These are phyloP conservation scores for Bubo blakistoni DNA, from an alignment of 2,113 vertebrate genomes.

Conservation along the genomic window DNA sequence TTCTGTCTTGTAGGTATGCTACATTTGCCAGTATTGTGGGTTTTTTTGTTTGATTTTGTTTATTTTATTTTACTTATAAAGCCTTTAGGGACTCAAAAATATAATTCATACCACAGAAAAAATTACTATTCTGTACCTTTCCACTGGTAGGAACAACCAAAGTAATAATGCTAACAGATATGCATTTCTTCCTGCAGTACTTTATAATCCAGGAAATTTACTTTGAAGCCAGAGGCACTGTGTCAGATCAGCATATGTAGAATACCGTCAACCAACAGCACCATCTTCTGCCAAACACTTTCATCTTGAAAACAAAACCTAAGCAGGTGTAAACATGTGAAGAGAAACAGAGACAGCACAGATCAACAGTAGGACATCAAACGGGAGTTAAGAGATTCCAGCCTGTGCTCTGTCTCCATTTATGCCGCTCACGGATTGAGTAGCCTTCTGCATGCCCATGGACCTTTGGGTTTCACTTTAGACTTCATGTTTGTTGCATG, in stretches of 20 bases:
- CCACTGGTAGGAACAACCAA: not conserved
- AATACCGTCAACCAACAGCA: not conserved
- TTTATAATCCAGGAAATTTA: not conserved
- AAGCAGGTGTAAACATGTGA: not conserved
- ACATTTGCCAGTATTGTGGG: not conserved
- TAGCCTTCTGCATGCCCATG: not conserved
- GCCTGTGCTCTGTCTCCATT: not conserved
- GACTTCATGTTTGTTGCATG: not conserved
- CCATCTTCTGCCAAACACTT: not conserved
- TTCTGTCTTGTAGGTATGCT: not conserved
- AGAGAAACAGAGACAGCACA: not conserved
- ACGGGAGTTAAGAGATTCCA: fast-evolving
- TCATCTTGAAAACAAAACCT: not conserved
- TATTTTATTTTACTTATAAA: not conserved
- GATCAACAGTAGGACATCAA: not conserved
- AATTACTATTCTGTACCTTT: not conserved
- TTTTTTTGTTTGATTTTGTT: not conserved
- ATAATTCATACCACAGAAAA: not conserved
- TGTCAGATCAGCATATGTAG: not conserved
- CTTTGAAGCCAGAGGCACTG: not conserved
- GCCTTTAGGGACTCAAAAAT: not conserved
- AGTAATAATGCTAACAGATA: not conserved
- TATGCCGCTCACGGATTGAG: not conserved
- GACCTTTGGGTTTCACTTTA: not conserved
- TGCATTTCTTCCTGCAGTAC: fast-evolving